These are phyloP conservation scores for Drosophila equinoxialis DNA, from an alignment of 1,140 invertebrate genomes.

Conservation along the genomic window DNA sequence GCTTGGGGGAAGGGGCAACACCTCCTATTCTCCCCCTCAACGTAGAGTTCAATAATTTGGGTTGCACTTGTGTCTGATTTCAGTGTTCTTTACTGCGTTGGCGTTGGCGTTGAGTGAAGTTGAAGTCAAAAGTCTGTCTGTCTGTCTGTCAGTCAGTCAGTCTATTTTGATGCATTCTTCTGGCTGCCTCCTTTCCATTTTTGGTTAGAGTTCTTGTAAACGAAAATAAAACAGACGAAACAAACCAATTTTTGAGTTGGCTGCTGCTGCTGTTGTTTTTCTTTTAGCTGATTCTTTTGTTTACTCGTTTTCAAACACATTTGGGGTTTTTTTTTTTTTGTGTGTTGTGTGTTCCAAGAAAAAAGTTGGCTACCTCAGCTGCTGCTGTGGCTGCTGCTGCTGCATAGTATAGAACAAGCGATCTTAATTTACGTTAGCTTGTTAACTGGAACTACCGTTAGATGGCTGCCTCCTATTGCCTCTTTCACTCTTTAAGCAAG, in stretches of 20 bases:
- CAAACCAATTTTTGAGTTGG: conserved; percentile 43
- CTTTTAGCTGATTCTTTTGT: conserved; percentile 57
- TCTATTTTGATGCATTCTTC: conserved; percentile 21
- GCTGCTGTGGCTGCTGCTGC: conserved; percentile 18
- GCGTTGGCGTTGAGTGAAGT: conserved; percentile 71
- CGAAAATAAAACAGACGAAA: conserved; percentile 65
- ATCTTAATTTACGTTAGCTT: conserved; percentile 81
- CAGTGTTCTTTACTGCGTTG: conserved; percentile 18
- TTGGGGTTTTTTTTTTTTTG: conserved; percentile 43
- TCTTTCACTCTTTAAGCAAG: conserved; percentile 23
- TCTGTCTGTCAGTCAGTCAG: conserved; percentile 11
- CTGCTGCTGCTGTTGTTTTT: conserved; percentile 30
- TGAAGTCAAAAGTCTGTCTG: conserved; percentile 2
- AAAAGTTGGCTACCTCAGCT: conserved; percentile 40
- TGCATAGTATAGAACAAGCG: conserved; percentile 69
- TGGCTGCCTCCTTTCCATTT: conserved; percentile 45
- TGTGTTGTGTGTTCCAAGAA: conserved; percentile 47
- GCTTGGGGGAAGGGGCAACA: not conserved
- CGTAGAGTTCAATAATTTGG: conserved; percentile 21
- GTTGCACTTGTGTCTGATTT: conserved; percentile 18
- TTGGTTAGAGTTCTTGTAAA: conserved; percentile 50
- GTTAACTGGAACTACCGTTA: conserved; percentile 79
- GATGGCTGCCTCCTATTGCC: conserved; percentile 27
- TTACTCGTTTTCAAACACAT: conserved; percentile 54
- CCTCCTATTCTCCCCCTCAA: too few relatives aligned